Conservation (phyloP, 2,113 vertebrate genomes). For the Cyprinus carpio region DNA sequence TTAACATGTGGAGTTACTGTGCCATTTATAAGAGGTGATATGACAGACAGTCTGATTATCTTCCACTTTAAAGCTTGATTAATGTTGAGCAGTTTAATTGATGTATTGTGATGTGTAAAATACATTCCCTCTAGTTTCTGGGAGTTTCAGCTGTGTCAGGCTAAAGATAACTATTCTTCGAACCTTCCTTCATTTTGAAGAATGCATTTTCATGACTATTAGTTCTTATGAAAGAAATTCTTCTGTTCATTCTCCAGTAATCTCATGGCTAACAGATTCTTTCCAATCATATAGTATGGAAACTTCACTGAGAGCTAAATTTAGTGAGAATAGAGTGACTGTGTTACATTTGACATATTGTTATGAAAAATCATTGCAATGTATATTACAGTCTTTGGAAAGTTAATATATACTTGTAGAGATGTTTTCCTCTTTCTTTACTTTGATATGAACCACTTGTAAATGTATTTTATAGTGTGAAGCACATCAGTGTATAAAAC, state of each 20-base stretch:
- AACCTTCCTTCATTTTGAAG: neutral
- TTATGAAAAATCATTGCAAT: conserved; percentile 2
- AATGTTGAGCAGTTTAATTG: no score
- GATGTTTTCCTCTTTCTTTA: neutral
- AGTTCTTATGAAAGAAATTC: neutral
- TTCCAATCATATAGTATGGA: neutral
- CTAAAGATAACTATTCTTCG: neutral
- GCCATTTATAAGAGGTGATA: no score
- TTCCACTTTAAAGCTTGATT: no score
- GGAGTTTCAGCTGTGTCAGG: neutral
- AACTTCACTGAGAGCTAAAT: neutral
- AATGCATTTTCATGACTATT: neutral
- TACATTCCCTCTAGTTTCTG: no score
- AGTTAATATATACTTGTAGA: neutral
- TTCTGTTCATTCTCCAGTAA: neutral
- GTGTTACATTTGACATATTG: neutral
- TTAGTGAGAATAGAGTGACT: neutral
- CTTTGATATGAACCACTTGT: neutral
- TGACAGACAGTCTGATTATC: no score
- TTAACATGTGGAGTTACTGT: no score
- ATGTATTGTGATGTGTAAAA: no score
- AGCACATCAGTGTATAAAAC: neutral
- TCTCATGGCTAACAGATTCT: neutral
- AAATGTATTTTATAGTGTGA: neutral
- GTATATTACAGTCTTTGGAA: neutral